These are phyloP conservation scores for Temnothorax longispinosus DNA, from an alignment of 1,140 invertebrate species.

Conservation along the genomic window DNA sequence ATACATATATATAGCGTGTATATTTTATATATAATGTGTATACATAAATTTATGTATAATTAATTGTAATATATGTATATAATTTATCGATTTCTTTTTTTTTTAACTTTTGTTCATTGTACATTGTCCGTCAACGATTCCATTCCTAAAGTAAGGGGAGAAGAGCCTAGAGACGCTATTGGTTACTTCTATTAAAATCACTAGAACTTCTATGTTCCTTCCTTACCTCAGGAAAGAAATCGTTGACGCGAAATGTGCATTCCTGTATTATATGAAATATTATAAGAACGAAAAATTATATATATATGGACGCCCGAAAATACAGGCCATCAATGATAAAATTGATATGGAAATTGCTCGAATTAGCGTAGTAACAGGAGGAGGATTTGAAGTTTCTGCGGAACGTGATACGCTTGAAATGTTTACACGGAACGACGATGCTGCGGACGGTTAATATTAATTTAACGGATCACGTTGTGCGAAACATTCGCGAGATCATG, in stretches of 20 bases:
- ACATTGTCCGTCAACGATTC: too few species aligned
- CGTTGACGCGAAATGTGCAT: background rate
- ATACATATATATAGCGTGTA: background rate
- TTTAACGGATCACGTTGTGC: slow-evolving; percentile 10
- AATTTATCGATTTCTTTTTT: too few species aligned
- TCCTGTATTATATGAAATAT: background rate
- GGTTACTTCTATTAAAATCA: too few species aligned
- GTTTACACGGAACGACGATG: background rate
- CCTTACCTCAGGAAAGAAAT: too few species aligned
- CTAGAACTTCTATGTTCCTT: too few species aligned
- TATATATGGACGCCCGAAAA: background rate
- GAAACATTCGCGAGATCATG: slow-evolving; percentile 4
- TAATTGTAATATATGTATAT: too few species aligned
- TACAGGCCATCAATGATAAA: background rate
- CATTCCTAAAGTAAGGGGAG: too few species aligned
- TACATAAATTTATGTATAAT: too few species aligned
- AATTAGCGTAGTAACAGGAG: background rate
- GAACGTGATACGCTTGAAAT: background rate
- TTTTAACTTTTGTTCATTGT: too few species aligned
- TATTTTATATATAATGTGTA: too few species aligned
- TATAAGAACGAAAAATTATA: background rate
- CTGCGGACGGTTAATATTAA: slow-evolving; percentile 25
- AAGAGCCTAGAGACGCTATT: too few species aligned
- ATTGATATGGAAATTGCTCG: background rate
- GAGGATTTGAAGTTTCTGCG: background rate